phyloP scores from a whole-genome alignment of 2,113 vertebrate genomes.

The Tupaia chinensis region DNA sequence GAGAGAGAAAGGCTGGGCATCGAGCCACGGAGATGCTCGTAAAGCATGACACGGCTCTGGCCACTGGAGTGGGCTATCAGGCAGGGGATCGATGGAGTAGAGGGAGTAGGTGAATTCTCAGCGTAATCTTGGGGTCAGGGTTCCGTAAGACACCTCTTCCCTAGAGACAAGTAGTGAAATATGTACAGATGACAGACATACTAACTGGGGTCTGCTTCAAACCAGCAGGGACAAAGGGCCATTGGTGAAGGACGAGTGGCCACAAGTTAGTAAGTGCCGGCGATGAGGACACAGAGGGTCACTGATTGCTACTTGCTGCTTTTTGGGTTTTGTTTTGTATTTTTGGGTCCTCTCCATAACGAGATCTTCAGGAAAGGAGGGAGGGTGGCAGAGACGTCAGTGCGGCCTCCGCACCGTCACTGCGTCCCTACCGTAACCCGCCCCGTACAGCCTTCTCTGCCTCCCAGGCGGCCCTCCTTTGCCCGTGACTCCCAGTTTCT shows the following conservation, averaged over 20 bases:
- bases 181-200: neutral
- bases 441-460: neutral
- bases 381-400: neutral
- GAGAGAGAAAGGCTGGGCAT: constrained; percentile 4
- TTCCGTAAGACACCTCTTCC: neutral
- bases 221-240: neutral
- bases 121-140: neutral
- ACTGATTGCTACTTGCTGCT: neutral
- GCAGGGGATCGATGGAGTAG: neutral
- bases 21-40: neutral
- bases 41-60: neutral
- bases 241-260: neutral
- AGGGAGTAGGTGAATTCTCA: neutral
- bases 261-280: rapidly evolving
- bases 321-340: neutral
- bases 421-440: neutral
- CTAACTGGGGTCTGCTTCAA: neutral
- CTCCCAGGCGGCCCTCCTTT: neutral
- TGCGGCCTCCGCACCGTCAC: neutral
- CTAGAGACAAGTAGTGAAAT: neutral
- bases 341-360: neutral
- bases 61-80: neutral
- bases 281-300: rapidly evolving
- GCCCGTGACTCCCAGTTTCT: neutral
- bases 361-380: neutral